phyloP scores from a whole-genome alignment of 2,797 vertebrate species.

The Paramormyrops hopkinsi region DNA sequence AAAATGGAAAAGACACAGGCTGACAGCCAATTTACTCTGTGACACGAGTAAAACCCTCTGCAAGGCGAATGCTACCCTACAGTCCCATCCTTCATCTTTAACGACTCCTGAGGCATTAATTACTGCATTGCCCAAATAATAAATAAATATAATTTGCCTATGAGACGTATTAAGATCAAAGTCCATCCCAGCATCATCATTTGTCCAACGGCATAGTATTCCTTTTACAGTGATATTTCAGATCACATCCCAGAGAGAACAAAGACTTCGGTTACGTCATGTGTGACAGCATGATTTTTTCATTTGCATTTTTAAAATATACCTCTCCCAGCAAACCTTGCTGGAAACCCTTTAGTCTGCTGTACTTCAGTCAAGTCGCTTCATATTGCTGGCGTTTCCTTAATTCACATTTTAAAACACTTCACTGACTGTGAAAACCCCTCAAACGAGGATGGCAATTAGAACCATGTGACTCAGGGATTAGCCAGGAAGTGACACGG shows the following conservation, averaged over 20 bases:
- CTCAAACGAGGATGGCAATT: background rate
- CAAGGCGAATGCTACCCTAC: too few relatives aligned
- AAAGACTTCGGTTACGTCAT: background rate
- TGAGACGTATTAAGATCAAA: background rate
- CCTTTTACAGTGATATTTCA: background rate
- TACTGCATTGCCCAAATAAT: background rate
- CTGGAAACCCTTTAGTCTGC: background rate
- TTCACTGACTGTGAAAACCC: background rate
- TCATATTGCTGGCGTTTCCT: background rate
- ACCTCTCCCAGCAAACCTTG: background rate
- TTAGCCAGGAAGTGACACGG: background rate
- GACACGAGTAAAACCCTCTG: background rate
- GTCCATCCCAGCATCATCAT: background rate
- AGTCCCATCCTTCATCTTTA: background rate
- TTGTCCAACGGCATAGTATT: background rate
- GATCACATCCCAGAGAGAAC: background rate
- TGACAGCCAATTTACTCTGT: background rate
- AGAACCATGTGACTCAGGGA: background rate
- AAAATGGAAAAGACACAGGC: background rate
- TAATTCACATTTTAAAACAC: background rate
- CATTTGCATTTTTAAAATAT: background rate
- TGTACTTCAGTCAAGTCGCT: background rate
- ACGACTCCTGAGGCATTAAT: background rate
- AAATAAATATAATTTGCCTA: background rate
- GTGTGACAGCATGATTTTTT: background rate